Evolutionary conservation across 1,140 invertebrate genomes (phyloP).

Genomic region (Drosophila tsacasi): DNA sequence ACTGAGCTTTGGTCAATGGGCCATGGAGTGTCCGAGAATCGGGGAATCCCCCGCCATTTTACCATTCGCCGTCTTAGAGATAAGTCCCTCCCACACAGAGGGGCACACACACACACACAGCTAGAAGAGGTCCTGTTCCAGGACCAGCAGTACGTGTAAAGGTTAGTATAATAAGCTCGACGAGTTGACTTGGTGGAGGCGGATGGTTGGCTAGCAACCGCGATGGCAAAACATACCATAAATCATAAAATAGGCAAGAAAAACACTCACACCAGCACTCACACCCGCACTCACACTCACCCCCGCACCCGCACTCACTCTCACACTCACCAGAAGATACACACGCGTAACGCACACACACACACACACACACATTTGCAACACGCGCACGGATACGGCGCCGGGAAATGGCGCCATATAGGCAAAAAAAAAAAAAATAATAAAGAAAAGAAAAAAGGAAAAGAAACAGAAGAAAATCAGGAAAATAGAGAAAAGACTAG

Average conservation of each 20-base stretch:
- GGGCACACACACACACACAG: neutral
- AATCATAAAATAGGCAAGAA: slow-evolving; percentile 79
- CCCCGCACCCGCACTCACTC: neutral
- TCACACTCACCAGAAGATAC: slow-evolving; percentile 13
- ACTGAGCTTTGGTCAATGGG: slow-evolving; percentile 43
- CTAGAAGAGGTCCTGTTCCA: slow-evolving; percentile 1
- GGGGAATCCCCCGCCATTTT: neutral
- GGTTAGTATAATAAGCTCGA: slow-evolving; percentile 74
- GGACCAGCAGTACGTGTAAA: slow-evolving; percentile 42
- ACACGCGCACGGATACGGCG: slow-evolving; percentile 54
- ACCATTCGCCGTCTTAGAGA: slow-evolving; percentile 15
- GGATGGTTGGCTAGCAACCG: slow-evolving; percentile 47
- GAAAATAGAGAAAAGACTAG: slow-evolving; percentile 34
- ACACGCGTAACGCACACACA: slow-evolving; percentile 48
- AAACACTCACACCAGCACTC: slow-evolving; percentile 11
- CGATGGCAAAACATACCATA: slow-evolving; percentile 69
- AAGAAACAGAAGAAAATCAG: slow-evolving; percentile 13
- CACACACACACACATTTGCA: slow-evolving; percentile 1
- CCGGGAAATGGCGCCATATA: slow-evolving; percentile 68
- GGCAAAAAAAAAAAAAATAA: slow-evolving; percentile 20
- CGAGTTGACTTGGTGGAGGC: slow-evolving; percentile 26
- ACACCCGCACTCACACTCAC: neutral
- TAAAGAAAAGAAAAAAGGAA: neutral
- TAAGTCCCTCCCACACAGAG: slow-evolving; percentile 8
- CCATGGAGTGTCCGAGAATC: slow-evolving; percentile 17